A percentile compares a stretch with the other conserved stretches of the same genome.
phyloP scores from a whole-genome alignment of 2,113 vertebrate species.

The Cheirogaleus medius region DNA sequence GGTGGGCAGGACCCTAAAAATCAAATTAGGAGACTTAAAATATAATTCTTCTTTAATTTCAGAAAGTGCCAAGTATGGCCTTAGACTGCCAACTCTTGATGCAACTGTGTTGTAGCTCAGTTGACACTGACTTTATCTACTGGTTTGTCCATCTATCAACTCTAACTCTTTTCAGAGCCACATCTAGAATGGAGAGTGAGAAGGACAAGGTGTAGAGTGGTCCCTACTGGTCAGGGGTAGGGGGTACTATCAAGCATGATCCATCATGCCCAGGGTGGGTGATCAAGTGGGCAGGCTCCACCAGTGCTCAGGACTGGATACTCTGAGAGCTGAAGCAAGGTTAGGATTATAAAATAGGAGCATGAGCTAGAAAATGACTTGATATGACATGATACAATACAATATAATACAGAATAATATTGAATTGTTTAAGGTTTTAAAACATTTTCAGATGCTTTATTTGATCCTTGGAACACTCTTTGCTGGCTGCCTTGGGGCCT shows the following conservation, averaged over 20 bases:
- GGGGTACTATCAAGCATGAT: neutral
- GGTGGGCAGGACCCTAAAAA: neutral
- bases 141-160: neutral
- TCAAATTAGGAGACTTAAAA: neutral
- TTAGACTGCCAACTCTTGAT: neutral
- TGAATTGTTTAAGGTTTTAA: neutral
- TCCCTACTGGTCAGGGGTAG: neutral
- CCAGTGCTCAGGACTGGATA: neutral
- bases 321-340: neutral
- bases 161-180: neutral
- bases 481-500: neutral
- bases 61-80: neutral
- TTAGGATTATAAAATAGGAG: neutral
- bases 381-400: neutral
- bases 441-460: neutral
- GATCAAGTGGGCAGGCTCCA: neutral
- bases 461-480: neutral
- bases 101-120: neutral
- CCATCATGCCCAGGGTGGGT: neutral
- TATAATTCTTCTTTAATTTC: neutral
- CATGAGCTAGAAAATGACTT: neutral
- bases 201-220: neutral
- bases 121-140: neutral
- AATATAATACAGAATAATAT: neutral
- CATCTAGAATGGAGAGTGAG: neutral